Evolutionary conservation across 2,888 invertebrate species (phyloP).

Genomic region (Eupeodes luniger): DNA sequence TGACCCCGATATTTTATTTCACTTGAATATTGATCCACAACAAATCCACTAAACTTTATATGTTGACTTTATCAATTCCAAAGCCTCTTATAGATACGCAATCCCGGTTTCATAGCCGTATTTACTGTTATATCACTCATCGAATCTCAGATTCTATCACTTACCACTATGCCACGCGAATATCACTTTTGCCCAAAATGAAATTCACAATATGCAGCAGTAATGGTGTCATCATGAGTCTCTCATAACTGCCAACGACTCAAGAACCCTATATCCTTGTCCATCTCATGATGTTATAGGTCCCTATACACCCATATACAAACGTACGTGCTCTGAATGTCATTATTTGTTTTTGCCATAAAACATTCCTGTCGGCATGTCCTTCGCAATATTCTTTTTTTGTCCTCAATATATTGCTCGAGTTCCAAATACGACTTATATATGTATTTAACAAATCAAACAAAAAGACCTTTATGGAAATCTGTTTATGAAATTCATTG

Average conservation of each 20-base stretch:
- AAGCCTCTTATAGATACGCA: not conserved
- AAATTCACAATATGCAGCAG: slow-evolving; percentile 47
- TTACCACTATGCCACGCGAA: slow-evolving; percentile 45
- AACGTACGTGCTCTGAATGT: slow-evolving; percentile 19
- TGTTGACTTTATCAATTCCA: not conserved
- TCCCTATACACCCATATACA: not conserved
- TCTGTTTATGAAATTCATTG: not conserved
- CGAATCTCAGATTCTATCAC: slow-evolving; percentile 38
- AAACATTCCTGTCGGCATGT: slow-evolving; percentile 1
- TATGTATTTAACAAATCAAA: slow-evolving; percentile 11
- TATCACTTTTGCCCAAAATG: slow-evolving; percentile 65
- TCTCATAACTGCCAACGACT: slow-evolving; percentile 6
- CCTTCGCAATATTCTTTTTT: slow-evolving; percentile 1
- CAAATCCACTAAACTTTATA: not conserved
- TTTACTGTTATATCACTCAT: slow-evolving; percentile 35
- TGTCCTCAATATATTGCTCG: not conserved
- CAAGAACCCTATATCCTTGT: not conserved
- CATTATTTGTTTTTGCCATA: slow-evolving; percentile 8
- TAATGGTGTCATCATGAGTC: slow-evolving; percentile 32
- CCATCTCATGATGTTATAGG: not conserved
- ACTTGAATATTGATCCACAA: not conserved
- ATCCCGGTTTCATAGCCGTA: not conserved
- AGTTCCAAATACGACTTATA: not conserved
- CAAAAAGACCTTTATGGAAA: not conserved
- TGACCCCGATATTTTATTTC: not conserved